A percentile compares a stretch with the other conserved stretches of the same genome.
Evolutionary conservation across 2,113 vertebrate species (phyloP).

Genomic region (Microcebus murinus): DNA sequence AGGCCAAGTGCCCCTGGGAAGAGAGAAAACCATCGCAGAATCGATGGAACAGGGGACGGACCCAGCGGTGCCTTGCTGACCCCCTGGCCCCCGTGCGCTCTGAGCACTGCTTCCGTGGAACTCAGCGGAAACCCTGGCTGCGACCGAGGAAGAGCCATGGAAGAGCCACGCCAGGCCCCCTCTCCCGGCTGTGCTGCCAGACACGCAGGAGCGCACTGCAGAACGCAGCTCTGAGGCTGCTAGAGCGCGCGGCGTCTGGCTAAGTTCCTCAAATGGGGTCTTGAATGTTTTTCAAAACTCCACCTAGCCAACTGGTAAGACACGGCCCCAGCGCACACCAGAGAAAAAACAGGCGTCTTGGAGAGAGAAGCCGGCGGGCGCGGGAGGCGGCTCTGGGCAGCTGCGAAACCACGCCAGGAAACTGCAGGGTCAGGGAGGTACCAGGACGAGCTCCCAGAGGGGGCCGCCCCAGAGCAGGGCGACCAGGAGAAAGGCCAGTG

Average conservation of each 20-base stretch:
- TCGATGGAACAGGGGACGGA: fast-evolving
- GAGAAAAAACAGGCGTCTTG: background rate
- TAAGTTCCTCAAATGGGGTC: background rate
- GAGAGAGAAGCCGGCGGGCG: background rate
- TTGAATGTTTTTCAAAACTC: background rate
- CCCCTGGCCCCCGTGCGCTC: background rate
- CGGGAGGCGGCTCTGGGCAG: background rate
- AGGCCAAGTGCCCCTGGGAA: background rate
- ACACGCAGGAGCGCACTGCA: background rate
- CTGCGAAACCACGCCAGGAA: background rate
- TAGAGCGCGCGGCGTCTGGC: background rate
- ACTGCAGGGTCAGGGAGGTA: background rate
- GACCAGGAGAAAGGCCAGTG: too few species aligned
- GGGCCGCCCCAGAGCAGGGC: fast-evolving
- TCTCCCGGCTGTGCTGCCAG: fast-evolving
- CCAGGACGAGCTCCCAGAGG: background rate
- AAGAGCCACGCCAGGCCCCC: too few species aligned
- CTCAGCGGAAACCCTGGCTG: background rate
- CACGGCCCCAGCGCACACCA: too few species aligned
- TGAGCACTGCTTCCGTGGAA: background rate
- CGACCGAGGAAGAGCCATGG: background rate
- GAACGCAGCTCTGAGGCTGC: background rate
- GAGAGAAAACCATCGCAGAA: background rate
- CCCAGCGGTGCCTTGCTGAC: too few species aligned
- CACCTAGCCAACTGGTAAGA: background rate